A percentile compares a stretch with the other conserved stretches of the same genome.
These are phyloP conservation scores for Alcis repandata DNA, from an alignment of 2,888 invertebrate species.

Conservation along the genomic window DNA sequence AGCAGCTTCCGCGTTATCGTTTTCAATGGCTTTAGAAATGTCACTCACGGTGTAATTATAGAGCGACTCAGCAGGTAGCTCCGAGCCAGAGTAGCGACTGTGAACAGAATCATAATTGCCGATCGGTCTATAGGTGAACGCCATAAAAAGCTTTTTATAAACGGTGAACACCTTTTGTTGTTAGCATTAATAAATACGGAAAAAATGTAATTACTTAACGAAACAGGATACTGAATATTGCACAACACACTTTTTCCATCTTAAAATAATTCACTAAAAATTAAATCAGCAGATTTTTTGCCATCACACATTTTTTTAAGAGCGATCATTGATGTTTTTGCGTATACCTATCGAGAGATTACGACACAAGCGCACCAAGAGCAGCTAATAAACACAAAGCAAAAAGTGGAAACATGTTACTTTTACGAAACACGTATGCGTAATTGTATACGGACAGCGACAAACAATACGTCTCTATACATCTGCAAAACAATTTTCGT, in stretches of 20 bases:
- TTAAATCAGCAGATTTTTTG: not conserved
- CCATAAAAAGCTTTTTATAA: slow-evolving; percentile 64
- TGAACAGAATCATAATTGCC: slow-evolving; percentile 76
- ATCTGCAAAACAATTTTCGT: slow-evolving; percentile 64
- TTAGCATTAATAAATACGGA: slow-evolving; percentile 56
- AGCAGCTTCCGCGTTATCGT: slow-evolving; percentile 86
- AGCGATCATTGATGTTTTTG: not conserved
- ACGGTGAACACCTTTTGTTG: slow-evolving; percentile 62
- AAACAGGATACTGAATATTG: slow-evolving; percentile 28
- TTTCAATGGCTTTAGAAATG: slow-evolving; percentile 83
- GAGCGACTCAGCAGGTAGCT: slow-evolving; percentile 82
- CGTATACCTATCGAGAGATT: not conserved
- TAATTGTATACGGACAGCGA: slow-evolving; percentile 46
- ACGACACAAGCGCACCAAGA: not conserved
- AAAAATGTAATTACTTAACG: slow-evolving; percentile 53
- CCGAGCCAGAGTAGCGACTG: slow-evolving; percentile 65
- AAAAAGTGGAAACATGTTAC: slow-evolving; percentile 42
- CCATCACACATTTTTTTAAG: not conserved
- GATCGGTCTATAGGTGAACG: slow-evolving; percentile 67
- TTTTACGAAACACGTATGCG: slow-evolving; percentile 50
- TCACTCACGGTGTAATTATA: slow-evolving; percentile 84
- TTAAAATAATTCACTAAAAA: not conserved
- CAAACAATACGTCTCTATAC: slow-evolving; percentile 55
- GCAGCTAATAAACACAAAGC: not conserved
- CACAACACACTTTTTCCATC: not conserved